Evolutionary conservation across 2,888 invertebrate species (phyloP), one percentile per base, ranked within the genome.

Genomic region (Acutogordius australiensis): DNA sequence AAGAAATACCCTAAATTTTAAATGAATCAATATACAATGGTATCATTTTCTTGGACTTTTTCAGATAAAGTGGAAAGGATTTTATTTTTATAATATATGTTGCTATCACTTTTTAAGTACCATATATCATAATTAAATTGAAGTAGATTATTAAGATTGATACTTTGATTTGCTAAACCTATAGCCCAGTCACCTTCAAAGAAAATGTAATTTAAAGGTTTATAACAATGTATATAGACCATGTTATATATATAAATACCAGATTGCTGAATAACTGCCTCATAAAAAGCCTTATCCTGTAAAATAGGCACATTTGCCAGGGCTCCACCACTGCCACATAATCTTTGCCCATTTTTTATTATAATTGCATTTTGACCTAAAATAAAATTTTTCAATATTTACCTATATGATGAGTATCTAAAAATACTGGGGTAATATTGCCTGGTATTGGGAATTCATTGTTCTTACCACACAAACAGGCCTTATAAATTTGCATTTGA

Each of bases 211-310:
- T n/a, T n/a, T 26, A n/a, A 37, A 60, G 18, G 2, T 23, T 23
- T 13, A 51, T 4, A 8, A 4, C 56, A 28, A n/a, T n/a, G n/a
- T n/a, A n/a, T 18, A 57, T 37, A 13, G 18, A 45, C 18, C 2
- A 18, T 23, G 4, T 60, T 23, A n/a, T 4, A 23, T 23, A 23
- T 4, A 57, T 26, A 4, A n/a, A 59, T 64, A 67, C 91, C 91
- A 63, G 83, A 81, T 69, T 94, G 91, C 71, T 94, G 91, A 61
- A 97, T 75, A 74, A 94, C 94, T 2, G 91, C 83, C 76, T 97
- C 94, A 71, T 91, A 97, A 71, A 91, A 97, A 1, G 90, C 83
- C 74, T 97, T 97, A 67, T 88, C 87, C 73, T 97, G 90, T 13
- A 84, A 83, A 58, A 97, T 76, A 0, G 94, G 91, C 2, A 86